Conservation (phyloP, 1,140 invertebrate species). For the Drosophila asahinai region DNA sequence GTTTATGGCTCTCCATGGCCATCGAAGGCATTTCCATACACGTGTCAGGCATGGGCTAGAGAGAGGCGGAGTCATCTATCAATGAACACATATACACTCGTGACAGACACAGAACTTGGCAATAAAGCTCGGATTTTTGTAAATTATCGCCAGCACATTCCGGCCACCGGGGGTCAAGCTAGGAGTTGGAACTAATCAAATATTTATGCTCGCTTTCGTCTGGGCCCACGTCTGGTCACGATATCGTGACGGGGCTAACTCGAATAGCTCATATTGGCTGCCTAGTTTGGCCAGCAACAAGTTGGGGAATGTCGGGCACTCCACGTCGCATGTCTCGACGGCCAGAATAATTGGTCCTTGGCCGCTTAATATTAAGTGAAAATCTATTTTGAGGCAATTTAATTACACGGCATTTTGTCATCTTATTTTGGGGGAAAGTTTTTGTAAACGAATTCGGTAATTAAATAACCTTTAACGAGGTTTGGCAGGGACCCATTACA, state of each 20-base stretch:
- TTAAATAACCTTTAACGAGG: constrained; percentile 3
- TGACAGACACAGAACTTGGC: constrained; percentile 11
- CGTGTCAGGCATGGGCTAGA: constrained; percentile 26
- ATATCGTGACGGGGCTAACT: constrained; percentile 43
- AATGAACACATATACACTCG: constrained; percentile 11
- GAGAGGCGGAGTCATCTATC: constrained; percentile 18
- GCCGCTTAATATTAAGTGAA: background rate
- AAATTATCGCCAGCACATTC: constrained; percentile 29
- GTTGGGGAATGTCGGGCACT: constrained; percentile 3
- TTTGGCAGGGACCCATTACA: background rate
- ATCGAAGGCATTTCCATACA: constrained; percentile 55
- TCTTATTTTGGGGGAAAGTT: background rate
- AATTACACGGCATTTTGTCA: constrained; percentile 18
- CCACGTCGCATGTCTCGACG: constrained; percentile 22
- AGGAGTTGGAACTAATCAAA: constrained; percentile 46
- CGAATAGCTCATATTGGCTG: constrained; percentile 24
- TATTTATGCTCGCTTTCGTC: constrained; percentile 59
- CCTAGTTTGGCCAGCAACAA: constrained; percentile 23
- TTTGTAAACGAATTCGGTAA: background rate
- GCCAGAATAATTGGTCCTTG: constrained; percentile 20
- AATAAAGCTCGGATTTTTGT: constrained; percentile 12
- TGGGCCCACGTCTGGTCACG: constrained; percentile 57
- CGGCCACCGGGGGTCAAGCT: constrained; percentile 26
- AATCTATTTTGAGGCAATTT: constrained; percentile 24
- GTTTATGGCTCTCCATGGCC: constrained; percentile 15